phyloP scores from a whole-genome alignment of 2,888 invertebrate genomes.

The Thymelicus acteon region DNA sequence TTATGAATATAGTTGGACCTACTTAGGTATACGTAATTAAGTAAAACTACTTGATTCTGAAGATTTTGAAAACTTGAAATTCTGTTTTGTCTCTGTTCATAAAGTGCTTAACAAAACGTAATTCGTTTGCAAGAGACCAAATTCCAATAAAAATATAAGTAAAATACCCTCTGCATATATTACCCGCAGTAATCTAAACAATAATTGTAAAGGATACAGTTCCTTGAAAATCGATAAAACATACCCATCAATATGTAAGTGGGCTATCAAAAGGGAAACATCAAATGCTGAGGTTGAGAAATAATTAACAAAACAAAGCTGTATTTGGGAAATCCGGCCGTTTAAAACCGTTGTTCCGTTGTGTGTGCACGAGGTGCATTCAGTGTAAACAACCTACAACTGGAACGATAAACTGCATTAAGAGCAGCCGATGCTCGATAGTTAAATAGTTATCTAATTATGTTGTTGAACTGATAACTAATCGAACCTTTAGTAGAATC shows the following conservation, averaged over 20 bases:
- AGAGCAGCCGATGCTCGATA: slow-evolving; percentile 71
- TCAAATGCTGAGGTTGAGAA: slow-evolving; percentile 16
- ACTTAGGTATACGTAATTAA: too few relatives aligned
- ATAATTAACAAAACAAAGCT: slow-evolving; percentile 32
- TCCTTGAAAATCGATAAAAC: slow-evolving; percentile 7
- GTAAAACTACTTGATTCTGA: too few relatives aligned
- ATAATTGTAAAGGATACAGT: background rate
- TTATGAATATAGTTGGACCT: too few relatives aligned
- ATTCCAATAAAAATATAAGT: too few relatives aligned
- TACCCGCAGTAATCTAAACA: too few relatives aligned
- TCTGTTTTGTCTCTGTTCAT: too few relatives aligned
- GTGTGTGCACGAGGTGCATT: slow-evolving; percentile 47
- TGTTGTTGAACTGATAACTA: slow-evolving; percentile 60
- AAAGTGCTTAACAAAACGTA: too few relatives aligned
- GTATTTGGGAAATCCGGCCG: slow-evolving; percentile 31
- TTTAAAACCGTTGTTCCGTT: slow-evolving; percentile 38
- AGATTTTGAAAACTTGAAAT: too few relatives aligned
- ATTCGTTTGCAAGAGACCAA: too few relatives aligned
- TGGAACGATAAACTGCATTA: slow-evolving; percentile 79
- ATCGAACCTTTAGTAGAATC: slow-evolving; percentile 21
- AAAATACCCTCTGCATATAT: too few relatives aligned
- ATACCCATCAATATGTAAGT: slow-evolving; percentile 19
- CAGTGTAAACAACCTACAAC: slow-evolving; percentile 76
- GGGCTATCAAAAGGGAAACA: slow-evolving; percentile 20
- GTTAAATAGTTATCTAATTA: slow-evolving; percentile 73